Conservation (phyloP, 2,888 invertebrate species). For the Eupithecia exiguata region DNA sequence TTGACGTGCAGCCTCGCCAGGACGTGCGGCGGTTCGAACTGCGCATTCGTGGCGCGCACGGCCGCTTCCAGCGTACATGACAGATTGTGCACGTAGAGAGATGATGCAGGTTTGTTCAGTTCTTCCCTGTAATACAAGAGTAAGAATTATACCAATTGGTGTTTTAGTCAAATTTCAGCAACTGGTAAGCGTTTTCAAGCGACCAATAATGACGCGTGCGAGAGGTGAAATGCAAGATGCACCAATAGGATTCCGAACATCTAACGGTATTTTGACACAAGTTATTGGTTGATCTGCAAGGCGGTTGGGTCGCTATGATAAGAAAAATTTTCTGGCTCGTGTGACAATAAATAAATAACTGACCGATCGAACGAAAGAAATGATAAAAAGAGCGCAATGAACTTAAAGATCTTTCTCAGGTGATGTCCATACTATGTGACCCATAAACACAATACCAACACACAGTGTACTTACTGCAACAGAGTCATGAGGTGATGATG, state of each 20-base stretch:
- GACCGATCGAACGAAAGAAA: too few relatives aligned
- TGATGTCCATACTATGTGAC: too few relatives aligned
- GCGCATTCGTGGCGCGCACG: constrained; percentile 95
- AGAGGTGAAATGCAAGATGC: background rate
- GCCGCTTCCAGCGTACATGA: constrained; percentile 93
- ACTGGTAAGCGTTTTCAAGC: background rate
- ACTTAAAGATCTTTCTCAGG: too few relatives aligned
- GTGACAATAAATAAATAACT: too few relatives aligned
- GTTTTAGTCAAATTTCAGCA: background rate
- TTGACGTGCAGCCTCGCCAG: constrained; percentile 94
- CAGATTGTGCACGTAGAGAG: constrained; percentile 94
- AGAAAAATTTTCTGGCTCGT: too few relatives aligned
- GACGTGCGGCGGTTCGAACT: constrained; percentile 96
- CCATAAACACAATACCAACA: too few relatives aligned
- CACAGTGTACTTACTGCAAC: constrained; percentile 89
- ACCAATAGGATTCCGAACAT: background rate
- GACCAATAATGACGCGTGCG: background rate
- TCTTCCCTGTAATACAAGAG: constrained; percentile 86
- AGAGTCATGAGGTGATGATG: constrained; percentile 96
- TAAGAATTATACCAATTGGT: background rate
- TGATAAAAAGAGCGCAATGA: too few relatives aligned
- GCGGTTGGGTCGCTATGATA: too few relatives aligned
- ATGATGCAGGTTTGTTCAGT: constrained; percentile 92
- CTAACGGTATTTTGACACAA: too few relatives aligned
- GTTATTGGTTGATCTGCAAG: too few relatives aligned